Evolutionary conservation across 2,888 invertebrate species (phyloP).

Genomic region (Ennomos erosarius): DNA sequence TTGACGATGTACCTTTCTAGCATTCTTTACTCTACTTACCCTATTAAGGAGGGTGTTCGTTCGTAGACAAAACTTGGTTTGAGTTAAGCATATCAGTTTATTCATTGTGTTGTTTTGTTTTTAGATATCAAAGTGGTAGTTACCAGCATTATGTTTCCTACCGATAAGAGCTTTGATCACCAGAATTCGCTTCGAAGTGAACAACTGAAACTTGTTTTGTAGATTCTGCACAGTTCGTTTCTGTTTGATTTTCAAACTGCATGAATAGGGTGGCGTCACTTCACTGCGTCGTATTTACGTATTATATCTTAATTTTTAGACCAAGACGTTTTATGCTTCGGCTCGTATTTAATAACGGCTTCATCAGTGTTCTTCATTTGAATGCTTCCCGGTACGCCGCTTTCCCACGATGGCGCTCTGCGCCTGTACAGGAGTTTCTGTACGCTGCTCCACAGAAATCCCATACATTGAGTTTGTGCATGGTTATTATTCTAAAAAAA

Average conservation of each 20-base stretch:
- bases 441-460: too few relatives aligned
- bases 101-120: constrained; percentile 6
- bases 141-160: constrained; percentile 7
- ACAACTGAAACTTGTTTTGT: too few relatives aligned
- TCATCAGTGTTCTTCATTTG: constrained; percentile 8
- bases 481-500: constrained; percentile 20
- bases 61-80: constrained; percentile 6
- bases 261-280: too few relatives aligned
- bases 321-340: not conserved
- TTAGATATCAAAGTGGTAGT: constrained; percentile 3
- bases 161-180: constrained; percentile 1
- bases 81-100: constrained; percentile 1
- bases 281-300: too few relatives aligned
- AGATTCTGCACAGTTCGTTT: too few relatives aligned
- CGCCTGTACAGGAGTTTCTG: too few relatives aligned
- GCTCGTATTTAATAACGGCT: constrained; percentile 4
- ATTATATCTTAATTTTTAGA: not conserved
- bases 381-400: too few relatives aligned
- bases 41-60: constrained; percentile 28
- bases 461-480: constrained; percentile 8
- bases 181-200: not conserved
- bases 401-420: too few relatives aligned
- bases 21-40: constrained; percentile 46
- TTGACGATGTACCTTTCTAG: constrained; percentile 45
- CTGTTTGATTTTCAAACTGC: too few relatives aligned